phyloP scores from a whole-genome alignment of 1,140 invertebrate genomes.

The Lysiphlebus fabarum region DNA sequence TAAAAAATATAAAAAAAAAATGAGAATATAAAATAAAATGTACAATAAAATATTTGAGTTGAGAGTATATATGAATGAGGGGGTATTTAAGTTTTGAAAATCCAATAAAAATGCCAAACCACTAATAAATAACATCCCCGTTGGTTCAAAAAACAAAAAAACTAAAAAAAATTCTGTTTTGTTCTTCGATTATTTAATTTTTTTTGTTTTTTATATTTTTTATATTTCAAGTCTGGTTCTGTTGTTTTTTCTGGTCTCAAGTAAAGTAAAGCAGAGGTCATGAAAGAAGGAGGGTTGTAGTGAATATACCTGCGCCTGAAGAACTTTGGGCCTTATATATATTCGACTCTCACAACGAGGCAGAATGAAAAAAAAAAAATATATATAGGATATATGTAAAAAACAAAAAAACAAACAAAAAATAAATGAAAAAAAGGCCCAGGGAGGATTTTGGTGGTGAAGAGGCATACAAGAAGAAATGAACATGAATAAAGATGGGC shows the following conservation, averaged over 20 bases:
- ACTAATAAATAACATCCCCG: slow-evolving; percentile 50
- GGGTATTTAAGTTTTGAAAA: slow-evolving; percentile 53
- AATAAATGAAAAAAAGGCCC: slow-evolving; percentile 2
- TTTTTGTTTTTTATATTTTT: no score
- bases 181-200: no score
- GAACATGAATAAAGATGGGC: slow-evolving; percentile 29
- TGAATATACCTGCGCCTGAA: slow-evolving; percentile 43
- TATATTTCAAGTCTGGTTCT: no score
- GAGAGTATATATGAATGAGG: slow-evolving; percentile 35
- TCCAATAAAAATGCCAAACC: slow-evolving; percentile 52
- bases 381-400: neutral
- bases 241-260: neutral
- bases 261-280: slow-evolving; percentile 17
- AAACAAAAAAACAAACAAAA: slow-evolving; percentile 6
- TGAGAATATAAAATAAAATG: no score
- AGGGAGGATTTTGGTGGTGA: no score
- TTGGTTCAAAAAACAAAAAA: slow-evolving; percentile 23
- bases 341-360: no score
- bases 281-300: slow-evolving; percentile 25
- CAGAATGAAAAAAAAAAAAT: no score
- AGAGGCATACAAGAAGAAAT: slow-evolving; percentile 39
- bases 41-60: slow-evolving; percentile 49
- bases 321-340: neutral
- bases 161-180: no score
- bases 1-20: no score